Evolutionary conservation across 2,113 vertebrate genomes (phyloP).

Genomic region (Orthochromis indermauri): DNA sequence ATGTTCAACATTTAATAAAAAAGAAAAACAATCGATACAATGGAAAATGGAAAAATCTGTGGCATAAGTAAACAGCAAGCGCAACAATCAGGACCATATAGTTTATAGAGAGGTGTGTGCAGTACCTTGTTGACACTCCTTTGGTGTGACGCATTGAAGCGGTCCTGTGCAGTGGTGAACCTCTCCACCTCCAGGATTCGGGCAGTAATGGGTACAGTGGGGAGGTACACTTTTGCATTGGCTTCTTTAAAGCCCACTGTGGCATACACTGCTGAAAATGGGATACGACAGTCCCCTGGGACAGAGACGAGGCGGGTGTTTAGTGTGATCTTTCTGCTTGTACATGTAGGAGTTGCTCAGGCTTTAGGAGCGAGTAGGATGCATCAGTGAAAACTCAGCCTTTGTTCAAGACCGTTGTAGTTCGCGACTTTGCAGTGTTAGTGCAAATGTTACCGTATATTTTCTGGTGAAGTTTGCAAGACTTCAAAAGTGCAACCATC

Average conservation of each 20-base stretch:
- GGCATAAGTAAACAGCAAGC: neutral
- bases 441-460: neutral
- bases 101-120: neutral
- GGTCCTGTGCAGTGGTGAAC: conserved; percentile 78
- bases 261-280: conserved; percentile 84
- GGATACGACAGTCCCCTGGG: conserved; percentile 72
- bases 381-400: neutral
- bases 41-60: neutral
- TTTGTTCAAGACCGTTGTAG: neutral
- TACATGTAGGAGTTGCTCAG: conserved; percentile 23
- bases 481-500: neutral
- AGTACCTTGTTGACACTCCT: conserved; percentile 71
- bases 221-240: conserved; percentile 73
- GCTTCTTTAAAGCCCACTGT: conserved; percentile 86
- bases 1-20: neutral
- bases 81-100: rapidly evolving
- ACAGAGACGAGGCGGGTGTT: neutral
- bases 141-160: conserved; percentile 66
- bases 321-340: neutral
- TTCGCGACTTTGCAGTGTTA: neutral
- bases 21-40: neutral
- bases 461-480: neutral
- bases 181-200: conserved; percentile 88
- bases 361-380: conserved; percentile 11
- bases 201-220: conserved; percentile 78